A percentile compares a stretch with the other conserved stretches of the same genome.
phyloP scores from a whole-genome alignment of 2,797 vertebrate species.

The Cheirogaleus major region DNA sequence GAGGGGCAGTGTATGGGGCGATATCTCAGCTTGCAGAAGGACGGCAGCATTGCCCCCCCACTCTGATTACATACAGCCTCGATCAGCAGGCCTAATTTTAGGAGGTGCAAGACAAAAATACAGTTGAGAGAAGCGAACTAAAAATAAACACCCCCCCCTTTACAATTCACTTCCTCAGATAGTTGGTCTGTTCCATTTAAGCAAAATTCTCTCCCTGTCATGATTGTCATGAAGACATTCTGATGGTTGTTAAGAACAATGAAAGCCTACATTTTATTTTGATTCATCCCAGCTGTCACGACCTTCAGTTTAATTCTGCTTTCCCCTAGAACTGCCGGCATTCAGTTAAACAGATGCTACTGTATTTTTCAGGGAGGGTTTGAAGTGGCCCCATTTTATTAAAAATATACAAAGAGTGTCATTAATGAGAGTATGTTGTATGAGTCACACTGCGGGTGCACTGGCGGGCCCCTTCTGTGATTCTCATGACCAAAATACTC shows the following conservation, averaged over 20 bases:
- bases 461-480: neutral
- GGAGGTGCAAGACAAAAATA: constrained; percentile 56
- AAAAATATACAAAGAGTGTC: constrained; percentile 54
- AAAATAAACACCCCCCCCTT: constrained; percentile 64
- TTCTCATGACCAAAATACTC: constrained; percentile 34
- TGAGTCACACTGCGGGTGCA: constrained; percentile 42
- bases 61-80: constrained; percentile 1
- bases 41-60: neutral
- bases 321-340: constrained; percentile 69
- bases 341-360: constrained; percentile 73
- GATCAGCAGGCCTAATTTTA: constrained; percentile 65
- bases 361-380: constrained; percentile 58
- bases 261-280: constrained; percentile 21
- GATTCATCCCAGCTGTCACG: constrained; percentile 71
- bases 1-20: neutral
- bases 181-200: constrained; percentile 45
- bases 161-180: constrained; percentile 32
- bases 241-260: constrained; percentile 64
- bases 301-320: constrained; percentile 74
- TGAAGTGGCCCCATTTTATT: constrained; percentile 57
- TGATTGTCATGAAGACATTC: neutral
- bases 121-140: neutral
- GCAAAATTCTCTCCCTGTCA: constrained; percentile 25
- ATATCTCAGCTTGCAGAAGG: neutral
- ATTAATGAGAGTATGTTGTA: neutral